A percentile compares a stretch with the other conserved stretches of the same genome.
Evolutionary conservation across 2,888 invertebrate species (phyloP).

Genomic region (Monopis laevigella): DNA sequence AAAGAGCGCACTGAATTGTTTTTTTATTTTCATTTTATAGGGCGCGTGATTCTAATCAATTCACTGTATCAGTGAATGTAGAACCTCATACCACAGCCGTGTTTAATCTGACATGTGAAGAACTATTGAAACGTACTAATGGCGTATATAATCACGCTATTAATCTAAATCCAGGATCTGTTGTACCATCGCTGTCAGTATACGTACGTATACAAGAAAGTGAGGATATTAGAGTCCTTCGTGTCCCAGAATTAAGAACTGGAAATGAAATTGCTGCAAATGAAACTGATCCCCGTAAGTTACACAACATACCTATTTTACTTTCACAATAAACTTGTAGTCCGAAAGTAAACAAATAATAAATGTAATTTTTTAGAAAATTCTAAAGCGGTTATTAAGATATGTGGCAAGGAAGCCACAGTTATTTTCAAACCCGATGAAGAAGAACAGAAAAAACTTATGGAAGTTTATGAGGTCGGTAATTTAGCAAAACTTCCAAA

Average conservation of each 20-base stretch:
- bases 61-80: slow-evolving; percentile 74
- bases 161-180: slow-evolving; percentile 73
- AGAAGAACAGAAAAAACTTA: slow-evolving; percentile 66
- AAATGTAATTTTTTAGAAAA: slow-evolving; percentile 42
- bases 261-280: slow-evolving; percentile 71
- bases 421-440: slow-evolving; percentile 68
- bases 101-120: slow-evolving; percentile 79
- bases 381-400: slow-evolving; percentile 39
- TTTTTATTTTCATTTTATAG: slow-evolving; percentile 29
- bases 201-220: slow-evolving; percentile 72
- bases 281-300: slow-evolving; percentile 51
- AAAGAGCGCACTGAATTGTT: background rate
- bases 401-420: slow-evolving; percentile 48
- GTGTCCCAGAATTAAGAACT: slow-evolving; percentile 71
- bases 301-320: too few relatives aligned
- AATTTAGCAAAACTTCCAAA: too few relatives aligned
- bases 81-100: slow-evolving; percentile 68
- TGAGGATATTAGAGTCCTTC: slow-evolving; percentile 65
- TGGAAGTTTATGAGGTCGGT: slow-evolving; percentile 47
- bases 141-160: slow-evolving; percentile 75
- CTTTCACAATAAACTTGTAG: too few relatives aligned
- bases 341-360: too few relatives aligned
- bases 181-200: slow-evolving; percentile 71
- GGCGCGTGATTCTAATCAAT: slow-evolving; percentile 75
- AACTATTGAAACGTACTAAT: slow-evolving; percentile 70